phyloP scores from a whole-genome alignment of 2,113 vertebrate genomes.

The Apeltes quadracus region DNA sequence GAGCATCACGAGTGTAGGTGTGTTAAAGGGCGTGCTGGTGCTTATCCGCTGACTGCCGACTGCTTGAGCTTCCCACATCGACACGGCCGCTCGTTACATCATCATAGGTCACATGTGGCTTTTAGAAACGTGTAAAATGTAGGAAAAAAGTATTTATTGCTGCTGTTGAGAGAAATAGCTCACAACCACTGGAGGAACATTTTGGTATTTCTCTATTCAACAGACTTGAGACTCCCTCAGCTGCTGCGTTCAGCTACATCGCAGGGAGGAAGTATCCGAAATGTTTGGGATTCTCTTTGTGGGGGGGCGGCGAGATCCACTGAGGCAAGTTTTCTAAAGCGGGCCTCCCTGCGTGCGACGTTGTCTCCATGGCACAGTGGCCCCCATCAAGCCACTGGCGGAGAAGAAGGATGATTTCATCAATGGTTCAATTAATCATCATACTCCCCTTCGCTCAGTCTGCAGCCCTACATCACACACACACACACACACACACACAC shows the following conservation, averaged over 20 bases:
- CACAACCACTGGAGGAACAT: too few relatives aligned
- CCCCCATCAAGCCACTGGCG: slow-evolving; percentile 60
- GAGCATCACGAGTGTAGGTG: neutral
- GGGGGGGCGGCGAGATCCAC: neutral
- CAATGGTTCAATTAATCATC: slow-evolving; percentile 73
- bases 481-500: neutral
- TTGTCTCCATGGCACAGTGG: slow-evolving; percentile 53
- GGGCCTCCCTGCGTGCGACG: slow-evolving; percentile 50
- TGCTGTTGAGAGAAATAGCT: too few relatives aligned
- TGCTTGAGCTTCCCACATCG: slow-evolving; percentile 40
- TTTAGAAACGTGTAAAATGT: slow-evolving; percentile 24
- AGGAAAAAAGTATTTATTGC: slow-evolving; percentile 4
- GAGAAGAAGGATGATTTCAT: slow-evolving; percentile 62
- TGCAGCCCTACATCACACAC: slow-evolving; percentile 22
- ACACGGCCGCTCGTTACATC: slow-evolving; percentile 37
- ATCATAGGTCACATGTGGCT: slow-evolving; percentile 26
- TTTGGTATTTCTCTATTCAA: neutral
- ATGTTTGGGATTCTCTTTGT: slow-evolving; percentile 1
- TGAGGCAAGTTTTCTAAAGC: slow-evolving; percentile 58
- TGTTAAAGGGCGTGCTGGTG: slow-evolving; percentile 1
- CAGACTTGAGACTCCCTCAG: slow-evolving; percentile 14
- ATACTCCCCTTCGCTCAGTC: slow-evolving; percentile 49
- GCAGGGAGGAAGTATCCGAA: slow-evolving; percentile 4
- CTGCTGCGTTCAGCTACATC: slow-evolving; percentile 23
- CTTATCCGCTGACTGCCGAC: slow-evolving; percentile 25